Evolutionary conservation across 2,113 vertebrate genomes (phyloP).

Genomic region (Corvus moneduloides): DNA sequence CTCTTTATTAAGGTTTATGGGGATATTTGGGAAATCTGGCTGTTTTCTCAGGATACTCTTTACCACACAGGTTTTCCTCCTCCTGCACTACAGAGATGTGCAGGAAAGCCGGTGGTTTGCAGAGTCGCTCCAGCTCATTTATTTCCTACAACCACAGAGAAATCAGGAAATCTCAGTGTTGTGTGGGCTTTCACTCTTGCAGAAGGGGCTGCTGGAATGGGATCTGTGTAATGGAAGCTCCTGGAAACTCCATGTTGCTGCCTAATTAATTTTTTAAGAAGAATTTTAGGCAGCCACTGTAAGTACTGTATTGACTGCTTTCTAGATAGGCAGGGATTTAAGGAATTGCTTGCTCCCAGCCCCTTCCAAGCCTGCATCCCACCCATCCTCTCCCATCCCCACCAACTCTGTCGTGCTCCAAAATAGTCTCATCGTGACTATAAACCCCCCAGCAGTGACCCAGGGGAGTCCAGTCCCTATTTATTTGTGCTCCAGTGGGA

Average conservation of each 20-base stretch:
- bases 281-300: not conserved
- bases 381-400: not conserved
- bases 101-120: not conserved
- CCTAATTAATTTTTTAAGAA: not conserved
- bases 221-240: not conserved
- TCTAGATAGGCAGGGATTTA: not conserved
- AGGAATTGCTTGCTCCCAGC: not conserved
- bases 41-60: not conserved
- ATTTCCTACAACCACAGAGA: not conserved
- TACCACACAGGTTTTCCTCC: not conserved
- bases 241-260: rapidly evolving
- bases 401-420: rapidly evolving
- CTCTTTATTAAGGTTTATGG: not conserved
- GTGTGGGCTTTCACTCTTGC: not conserved
- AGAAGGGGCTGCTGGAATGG: not conserved
- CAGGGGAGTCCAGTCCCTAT: not conserved
- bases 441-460: not conserved
- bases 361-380: not conserved
- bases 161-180: not conserved
- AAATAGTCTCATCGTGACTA: not conserved
- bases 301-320: not conserved
- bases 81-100: not conserved
- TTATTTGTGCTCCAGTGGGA: not conserved
- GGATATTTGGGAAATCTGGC: not conserved
- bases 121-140: not conserved